Conservation (phyloP, 2,888 invertebrate species). For the Cataglyphis albicans region DNA sequence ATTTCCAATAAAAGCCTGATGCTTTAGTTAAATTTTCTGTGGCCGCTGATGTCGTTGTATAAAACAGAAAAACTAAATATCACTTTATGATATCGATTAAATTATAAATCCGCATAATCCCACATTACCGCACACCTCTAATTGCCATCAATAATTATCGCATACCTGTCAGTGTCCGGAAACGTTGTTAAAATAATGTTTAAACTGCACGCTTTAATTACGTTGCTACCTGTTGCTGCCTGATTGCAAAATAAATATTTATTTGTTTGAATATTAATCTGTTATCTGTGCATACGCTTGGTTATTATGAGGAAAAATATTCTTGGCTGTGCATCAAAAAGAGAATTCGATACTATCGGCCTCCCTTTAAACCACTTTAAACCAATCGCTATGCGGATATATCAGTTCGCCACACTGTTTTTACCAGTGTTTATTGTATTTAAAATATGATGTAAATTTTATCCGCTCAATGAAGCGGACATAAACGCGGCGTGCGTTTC, state of each 20-base stretch:
- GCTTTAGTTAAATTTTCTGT: conserved; percentile 74
- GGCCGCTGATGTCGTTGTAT: conserved; percentile 60
- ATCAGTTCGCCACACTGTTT: conserved; percentile 43
- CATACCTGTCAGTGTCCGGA: conserved; percentile 70
- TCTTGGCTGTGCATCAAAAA: conserved; percentile 45
- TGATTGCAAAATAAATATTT: conserved; percentile 77
- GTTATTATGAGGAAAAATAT: conserved; percentile 63
- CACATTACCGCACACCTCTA: conserved; percentile 73
- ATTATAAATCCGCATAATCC: conserved; percentile 76
- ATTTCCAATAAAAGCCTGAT: conserved; percentile 64
- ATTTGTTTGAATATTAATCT: conserved; percentile 76
- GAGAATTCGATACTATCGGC: conserved; percentile 50
- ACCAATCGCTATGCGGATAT: conserved; percentile 53
- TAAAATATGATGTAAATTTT: conserved; percentile 47
- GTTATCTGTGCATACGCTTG: conserved; percentile 47
- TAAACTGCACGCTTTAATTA: conserved; percentile 76
- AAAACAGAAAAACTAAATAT: conserved; percentile 74
- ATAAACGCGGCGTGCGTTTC: not conserved
- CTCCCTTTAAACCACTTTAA: conserved; percentile 47
- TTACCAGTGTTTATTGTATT: conserved; percentile 45
- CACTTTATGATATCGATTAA: conserved; percentile 74
- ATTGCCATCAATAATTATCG: conserved; percentile 77
- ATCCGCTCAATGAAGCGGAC: conserved; percentile 30
- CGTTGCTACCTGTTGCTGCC: conserved; percentile 76
- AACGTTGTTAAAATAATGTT: conserved; percentile 76